Percentiles rank a stretch among this genome's conserved stretches.
phyloP scores from a whole-genome alignment of 2,797 vertebrate species.

The Neostethus bicornis region DNA sequence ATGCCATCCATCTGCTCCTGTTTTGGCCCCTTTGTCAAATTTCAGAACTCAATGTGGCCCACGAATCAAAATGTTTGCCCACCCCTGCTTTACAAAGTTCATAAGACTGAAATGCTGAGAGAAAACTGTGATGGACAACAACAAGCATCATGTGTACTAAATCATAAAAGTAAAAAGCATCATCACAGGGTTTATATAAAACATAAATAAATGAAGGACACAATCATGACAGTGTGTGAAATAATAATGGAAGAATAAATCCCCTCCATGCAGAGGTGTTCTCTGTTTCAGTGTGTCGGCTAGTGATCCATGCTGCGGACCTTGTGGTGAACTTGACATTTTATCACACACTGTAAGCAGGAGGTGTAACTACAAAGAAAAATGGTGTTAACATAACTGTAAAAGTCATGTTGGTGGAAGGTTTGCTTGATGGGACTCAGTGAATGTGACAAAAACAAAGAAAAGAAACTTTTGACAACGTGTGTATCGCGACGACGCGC shows the following conservation, averaged over 20 bases:
- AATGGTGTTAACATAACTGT: not conserved
- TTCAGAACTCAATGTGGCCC: too few species aligned
- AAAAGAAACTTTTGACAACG: too few species aligned
- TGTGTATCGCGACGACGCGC: too few species aligned
- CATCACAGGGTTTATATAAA: constrained; percentile 46
- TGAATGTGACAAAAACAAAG: not conserved
- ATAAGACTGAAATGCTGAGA: constrained; percentile 11
- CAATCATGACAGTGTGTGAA: constrained; percentile 57
- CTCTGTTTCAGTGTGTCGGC: constrained; percentile 32
- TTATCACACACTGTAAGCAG: constrained; percentile 14
- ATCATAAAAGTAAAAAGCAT: constrained; percentile 51
- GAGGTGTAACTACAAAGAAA: not conserved
- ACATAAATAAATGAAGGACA: constrained; percentile 59
- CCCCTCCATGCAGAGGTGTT: constrained; percentile 36
- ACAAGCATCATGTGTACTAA: constrained; percentile 27
- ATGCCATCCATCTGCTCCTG: too few species aligned
- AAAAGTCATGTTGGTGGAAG: not conserved
- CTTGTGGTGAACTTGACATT: constrained; percentile 8
- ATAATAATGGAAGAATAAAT: constrained; percentile 64
- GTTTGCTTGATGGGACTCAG: not conserved
- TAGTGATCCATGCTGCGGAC: constrained; percentile 16
- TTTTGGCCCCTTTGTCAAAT: too few species aligned
- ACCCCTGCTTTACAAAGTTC: too few species aligned
- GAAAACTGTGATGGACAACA: too few species aligned
- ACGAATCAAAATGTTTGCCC: too few species aligned